These are phyloP conservation scores for Liasis olivaceus DNA, from an alignment of 2,797 vertebrate species.

Conservation along the genomic window DNA sequence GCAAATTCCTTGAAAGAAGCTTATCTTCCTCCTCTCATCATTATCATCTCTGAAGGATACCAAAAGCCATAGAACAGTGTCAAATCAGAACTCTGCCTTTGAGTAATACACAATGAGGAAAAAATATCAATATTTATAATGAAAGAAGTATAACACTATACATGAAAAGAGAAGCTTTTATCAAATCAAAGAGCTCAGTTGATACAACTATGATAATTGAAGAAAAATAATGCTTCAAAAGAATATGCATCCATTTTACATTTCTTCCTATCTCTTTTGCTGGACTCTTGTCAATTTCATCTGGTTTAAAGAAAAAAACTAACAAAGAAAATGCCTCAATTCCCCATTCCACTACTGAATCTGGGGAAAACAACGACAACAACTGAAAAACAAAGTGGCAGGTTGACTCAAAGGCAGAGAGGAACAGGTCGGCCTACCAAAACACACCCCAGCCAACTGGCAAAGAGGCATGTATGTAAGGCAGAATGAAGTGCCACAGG, in stretches of 20 bases:
- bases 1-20: background rate
- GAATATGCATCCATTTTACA: background rate
- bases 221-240: constrained; percentile 5
- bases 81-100: background rate
- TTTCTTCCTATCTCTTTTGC: background rate
- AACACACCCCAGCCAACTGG: background rate
- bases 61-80: background rate
- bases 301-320: background rate
- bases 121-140: background rate
- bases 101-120: background rate
- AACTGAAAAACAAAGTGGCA: background rate
- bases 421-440: background rate
- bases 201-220: background rate
- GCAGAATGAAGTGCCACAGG: background rate
- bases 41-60: background rate
- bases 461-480: background rate
- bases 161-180: background rate
- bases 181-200: background rate
- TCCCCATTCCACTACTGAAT: background rate
- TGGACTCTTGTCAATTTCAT: background rate
- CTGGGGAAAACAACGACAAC: background rate
- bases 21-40: background rate
- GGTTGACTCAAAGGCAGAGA: background rate
- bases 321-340: background rate
- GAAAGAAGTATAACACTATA: background rate